Base-by-base conservation (phyloP, 2,113 vertebrate species). In the Verasper variegatus region DNA sequence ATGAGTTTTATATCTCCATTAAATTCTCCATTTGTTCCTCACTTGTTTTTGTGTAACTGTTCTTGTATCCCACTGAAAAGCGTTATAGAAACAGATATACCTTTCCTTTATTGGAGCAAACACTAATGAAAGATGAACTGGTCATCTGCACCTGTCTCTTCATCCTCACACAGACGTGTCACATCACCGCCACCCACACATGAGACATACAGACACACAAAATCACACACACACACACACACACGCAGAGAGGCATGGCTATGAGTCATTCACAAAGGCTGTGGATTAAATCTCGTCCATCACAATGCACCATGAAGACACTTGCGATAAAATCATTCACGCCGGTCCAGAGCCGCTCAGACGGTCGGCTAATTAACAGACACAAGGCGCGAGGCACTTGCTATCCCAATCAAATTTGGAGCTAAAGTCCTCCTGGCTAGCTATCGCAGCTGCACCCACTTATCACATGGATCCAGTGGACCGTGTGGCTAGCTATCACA, bases 371-470 rank as follows among this genome's bases (percentile, higher is more conserved):
- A 91, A 90, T 91, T 87, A 90, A 76, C 72, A 14, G 71, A 52
- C 37, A 65, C 61, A 72, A 60, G 73, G 80, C 68, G 31, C 60
- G 58, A 81, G 47, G 61, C 80, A 68, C 80, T 88, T 76, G 74
- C 73, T 71, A 86, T 88, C 75, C 72, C 74, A 68, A 78, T 88
- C 74, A 88, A 47, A 90, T 88, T 83, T 87, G 85, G 80, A 84
- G 74, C 70, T 42, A 18, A 71, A 77, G 80, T 78, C 83, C 85
- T 88, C 51, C 69, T 73, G 72, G 82, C 74, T 85, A 81, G 84
- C 85, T 76, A 88, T 86, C 69, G 74, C 78, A 87, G 89, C 89
- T 93, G 87, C 63, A 71, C 79, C 80, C 76, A 87, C 86, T 92
- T 86, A 85, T 85, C 80, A 71, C 60, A 26, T 61, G 60, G 70